Base-by-base conservation (phyloP, 2,888 invertebrate genomes). In the Augochlorella aurata region DNA sequence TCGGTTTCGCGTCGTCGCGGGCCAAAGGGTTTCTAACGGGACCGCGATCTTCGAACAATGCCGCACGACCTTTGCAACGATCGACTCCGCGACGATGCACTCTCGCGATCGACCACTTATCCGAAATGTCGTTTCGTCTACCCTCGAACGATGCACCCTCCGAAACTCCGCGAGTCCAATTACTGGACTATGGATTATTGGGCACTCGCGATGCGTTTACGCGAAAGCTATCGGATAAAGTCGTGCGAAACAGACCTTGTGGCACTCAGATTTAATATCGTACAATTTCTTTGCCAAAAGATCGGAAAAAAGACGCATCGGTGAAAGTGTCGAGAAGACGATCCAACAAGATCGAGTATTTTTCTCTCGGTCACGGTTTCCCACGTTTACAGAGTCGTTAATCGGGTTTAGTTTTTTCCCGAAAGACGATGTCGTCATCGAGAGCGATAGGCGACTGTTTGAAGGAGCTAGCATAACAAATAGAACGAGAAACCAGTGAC, bases 61-160 rank as follows among this genome's bases (percentile, higher is more conserved):
- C 88, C 88, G 88, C 89, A 90, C 90, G 92, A 92, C 92, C 91
- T 93, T 65, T 65, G 12, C n/a, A 10, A 44, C 38, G 38, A 18
- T 44, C 38, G 44, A 65, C 18, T 58, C 21, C 24, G 58, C 58
- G 58, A 63, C 63, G 63, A 29, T 9, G 63, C 63, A 8, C 38
- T 4, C 38, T 63, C 38, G 9, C n/a, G 38, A 63, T 63, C 9
- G 38, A 18, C 63, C 24, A 58, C 24, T 24, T 8, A 16, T 58
- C 58, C 14, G 0, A 24, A 38, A 38, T 38, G 38, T 38, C 38
- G 38, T 38, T 5, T 38, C 38, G 38, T 38, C 38, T 38, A 38
- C 38, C 38, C 38, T 38, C 38, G 38, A 38, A 38, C 38, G 38
- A 38, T 7, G 38, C 38, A 38, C 38, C 38, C 38, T 7, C 38